Percentiles rank a stretch among this genome's conserved stretches.
Evolutionary conservation across 2,888 invertebrate genomes (phyloP).

Genomic region (Didymodactylos carnosus): DNA sequence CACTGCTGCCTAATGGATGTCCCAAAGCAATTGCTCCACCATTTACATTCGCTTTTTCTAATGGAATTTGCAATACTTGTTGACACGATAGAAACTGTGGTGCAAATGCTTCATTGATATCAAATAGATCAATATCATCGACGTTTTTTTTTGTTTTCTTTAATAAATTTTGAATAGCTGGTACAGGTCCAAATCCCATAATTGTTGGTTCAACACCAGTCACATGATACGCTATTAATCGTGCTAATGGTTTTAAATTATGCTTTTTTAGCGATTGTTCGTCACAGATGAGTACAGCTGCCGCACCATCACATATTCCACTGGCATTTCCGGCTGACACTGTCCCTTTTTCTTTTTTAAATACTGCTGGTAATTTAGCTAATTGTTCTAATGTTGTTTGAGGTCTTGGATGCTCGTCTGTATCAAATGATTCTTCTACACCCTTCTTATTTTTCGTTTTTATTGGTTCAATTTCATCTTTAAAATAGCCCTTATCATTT

Average conservation of each 20-base stretch:
- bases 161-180: slow-evolving; percentile 68
- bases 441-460: slow-evolving; percentile 57
- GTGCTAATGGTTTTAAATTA: slow-evolving; percentile 65
- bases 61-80: slow-evolving; percentile 64
- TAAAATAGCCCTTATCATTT: slow-evolving; percentile 66
- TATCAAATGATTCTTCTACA: slow-evolving; percentile 51
- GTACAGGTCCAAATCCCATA: slow-evolving; percentile 91
- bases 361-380: slow-evolving; percentile 59
- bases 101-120: slow-evolving; percentile 94
- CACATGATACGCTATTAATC: slow-evolving; percentile 69
- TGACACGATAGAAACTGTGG: slow-evolving; percentile 79
- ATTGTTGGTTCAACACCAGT: slow-evolving; percentile 88
- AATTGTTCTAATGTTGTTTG: slow-evolving; percentile 66
- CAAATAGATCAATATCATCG: slow-evolving; percentile 71
- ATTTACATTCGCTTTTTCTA: slow-evolving; percentile 69
- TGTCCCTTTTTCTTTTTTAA: slow-evolving; percentile 53
- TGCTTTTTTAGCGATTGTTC: slow-evolving; percentile 64
- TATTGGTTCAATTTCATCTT: slow-evolving; percentile 68
- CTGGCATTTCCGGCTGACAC: slow-evolving; percentile 86
- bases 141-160: slow-evolving; percentile 56
- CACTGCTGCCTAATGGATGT: slow-evolving; percentile 89
- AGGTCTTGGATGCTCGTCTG: slow-evolving; percentile 70
- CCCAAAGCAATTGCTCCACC: slow-evolving; percentile 90
- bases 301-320: slow-evolving; percentile 92
- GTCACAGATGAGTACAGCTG: slow-evolving; percentile 66